Conservation (phyloP, 2,888 invertebrate genomes). For the Mantis religiosa region DNA sequence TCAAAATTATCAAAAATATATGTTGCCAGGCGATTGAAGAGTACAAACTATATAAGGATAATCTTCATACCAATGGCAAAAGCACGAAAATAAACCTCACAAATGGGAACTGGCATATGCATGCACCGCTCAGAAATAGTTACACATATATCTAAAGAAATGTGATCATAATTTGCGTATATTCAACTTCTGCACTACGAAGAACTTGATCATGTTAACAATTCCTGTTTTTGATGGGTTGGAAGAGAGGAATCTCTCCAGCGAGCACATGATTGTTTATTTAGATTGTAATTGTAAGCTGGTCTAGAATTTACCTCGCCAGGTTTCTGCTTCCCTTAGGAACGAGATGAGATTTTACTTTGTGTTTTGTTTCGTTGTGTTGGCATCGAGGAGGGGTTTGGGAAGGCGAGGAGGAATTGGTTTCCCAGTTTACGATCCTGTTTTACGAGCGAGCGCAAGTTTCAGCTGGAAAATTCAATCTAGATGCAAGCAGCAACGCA, state of each 20-base stretch:
- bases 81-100: no score
- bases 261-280: constrained; percentile 6
- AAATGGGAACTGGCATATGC: no score
- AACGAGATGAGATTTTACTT: not conserved
- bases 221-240: not conserved
- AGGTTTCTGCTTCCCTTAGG: not conserved
- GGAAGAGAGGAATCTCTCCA: not conserved
- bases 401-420: constrained; percentile 11
- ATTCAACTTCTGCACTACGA: not conserved
- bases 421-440: constrained; percentile 19
- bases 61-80: no score
- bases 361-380: not conserved
- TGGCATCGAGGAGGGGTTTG: not conserved
- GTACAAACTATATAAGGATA: no score
- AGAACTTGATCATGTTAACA: not conserved
- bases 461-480: constrained; percentile 24
- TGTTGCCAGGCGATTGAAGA: no score
- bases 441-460: constrained; percentile 22
- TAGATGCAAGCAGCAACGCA: constrained; percentile 3
- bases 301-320: not conserved
- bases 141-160: no score
- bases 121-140: no score
- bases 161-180: no score
- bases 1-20: no score
- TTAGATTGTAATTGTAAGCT: constrained; percentile 9